A percentile compares a stretch with the other conserved stretches of the same genome.
phyloP scores from a whole-genome alignment of 1,140 invertebrate genomes.

The Leptinotarsa defecta region DNA sequence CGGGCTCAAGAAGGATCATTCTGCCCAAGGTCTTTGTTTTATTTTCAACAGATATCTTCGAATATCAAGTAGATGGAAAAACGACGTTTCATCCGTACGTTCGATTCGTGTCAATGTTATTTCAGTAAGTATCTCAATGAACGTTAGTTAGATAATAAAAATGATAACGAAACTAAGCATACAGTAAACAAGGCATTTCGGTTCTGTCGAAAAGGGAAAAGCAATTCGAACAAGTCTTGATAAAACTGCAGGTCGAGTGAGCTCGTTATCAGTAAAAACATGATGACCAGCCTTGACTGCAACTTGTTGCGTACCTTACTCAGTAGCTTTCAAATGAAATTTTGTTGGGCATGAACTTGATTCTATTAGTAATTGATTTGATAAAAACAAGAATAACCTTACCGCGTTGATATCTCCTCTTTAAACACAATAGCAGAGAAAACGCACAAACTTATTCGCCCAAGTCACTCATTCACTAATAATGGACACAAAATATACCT shows the following conservation, averaged over 20 bases:
- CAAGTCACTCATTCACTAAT: conserved; percentile 3
- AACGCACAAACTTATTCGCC: conserved; percentile 1
- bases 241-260: no score
- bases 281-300: conserved; percentile 4
- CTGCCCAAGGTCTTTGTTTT: neutral
- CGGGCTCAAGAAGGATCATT: neutral
- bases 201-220: neutral
- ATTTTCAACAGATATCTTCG: conserved; percentile 1
- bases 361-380: neutral
- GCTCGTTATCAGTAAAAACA: neutral
- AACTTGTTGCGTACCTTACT: neutral
- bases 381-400: neutral
- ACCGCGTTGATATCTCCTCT: neutral
- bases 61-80: neutral
- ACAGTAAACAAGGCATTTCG: no score
- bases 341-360: neutral
- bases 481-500: conserved; percentile 2
- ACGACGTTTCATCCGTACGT: neutral
- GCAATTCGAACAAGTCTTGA: neutral
- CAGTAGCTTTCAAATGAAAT: neutral
- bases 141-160: neutral
- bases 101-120: neutral
- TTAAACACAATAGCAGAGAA: neutral
- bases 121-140: neutral
- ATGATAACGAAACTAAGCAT: neutral